Base-by-base conservation (phyloP, 2,888 invertebrate genomes). In the Acheta domesticus region DNA sequence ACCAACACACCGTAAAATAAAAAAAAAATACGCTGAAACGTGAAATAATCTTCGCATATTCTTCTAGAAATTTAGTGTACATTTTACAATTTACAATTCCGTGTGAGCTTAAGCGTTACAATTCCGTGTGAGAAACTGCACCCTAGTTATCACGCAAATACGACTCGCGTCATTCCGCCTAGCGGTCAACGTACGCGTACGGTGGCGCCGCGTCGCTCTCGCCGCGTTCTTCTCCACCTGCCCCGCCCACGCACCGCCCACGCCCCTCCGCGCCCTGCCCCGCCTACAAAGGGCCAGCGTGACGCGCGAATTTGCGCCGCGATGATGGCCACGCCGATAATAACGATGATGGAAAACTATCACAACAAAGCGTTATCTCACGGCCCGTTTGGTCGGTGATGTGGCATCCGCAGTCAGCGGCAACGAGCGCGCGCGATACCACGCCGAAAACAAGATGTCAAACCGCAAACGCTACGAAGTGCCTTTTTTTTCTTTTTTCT, bases 341-440 rank as follows among this genome's bases (percentile, higher is more conserved):
- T n/a, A 36, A 36, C 36, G 36, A 36, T 36, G 36, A 36, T 36
- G 36, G 62, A 16, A 62, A 62, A 62, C 62, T 62, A 62, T 62
- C 62, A 62, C 62, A 62, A 62, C 62, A 62, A 62, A 62, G 62
- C 62, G 62, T 62, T 62, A 62, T 62, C 62, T 62, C 62, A 62
- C 62, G 62, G 14, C 62, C n/a, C 62, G 62, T 62, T 62, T 62
- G 62, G 62, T 62, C 62, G 62, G 62, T 62, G 62, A 62, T 62
- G 62, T 62, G 62, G 62, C 62, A 19, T 62, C 62, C 11, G 62
- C 62, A 19, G 14, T 8, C 62, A 16, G 62, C 62, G 62, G 14
- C 62, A 36, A 8, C 36, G 36, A 8, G 36, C 36, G 23, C 23
- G 23, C 23, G 36, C 36, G 62, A 62, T 62, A 62, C 62, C 16